phyloP scores from a whole-genome alignment of 2,113 vertebrate genomes.

The Phyllopteryx taeniolatus region DNA sequence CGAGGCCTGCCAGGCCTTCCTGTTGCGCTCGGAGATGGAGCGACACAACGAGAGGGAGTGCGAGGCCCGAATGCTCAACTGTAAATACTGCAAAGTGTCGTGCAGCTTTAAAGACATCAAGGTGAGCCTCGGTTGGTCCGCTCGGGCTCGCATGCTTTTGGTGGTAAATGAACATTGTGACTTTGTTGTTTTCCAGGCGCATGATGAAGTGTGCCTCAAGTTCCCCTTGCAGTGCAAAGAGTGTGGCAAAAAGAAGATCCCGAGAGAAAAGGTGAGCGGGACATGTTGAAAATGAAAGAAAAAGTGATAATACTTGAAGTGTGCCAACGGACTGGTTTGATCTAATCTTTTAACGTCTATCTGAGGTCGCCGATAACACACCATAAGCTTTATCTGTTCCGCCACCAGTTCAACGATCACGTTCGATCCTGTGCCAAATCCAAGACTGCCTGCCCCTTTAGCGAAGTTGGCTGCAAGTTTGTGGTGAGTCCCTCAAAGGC shows the following conservation, averaged over 20 bases:
- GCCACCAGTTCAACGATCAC: constrained; percentile 82
- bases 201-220: constrained; percentile 83
- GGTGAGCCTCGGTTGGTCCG: constrained; percentile 46
- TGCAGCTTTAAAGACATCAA: constrained; percentile 72
- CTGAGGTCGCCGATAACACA: background rate
- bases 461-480: constrained; percentile 75
- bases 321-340: background rate
- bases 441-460: constrained; percentile 80
- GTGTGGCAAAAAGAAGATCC: constrained; percentile 86
- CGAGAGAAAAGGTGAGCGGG: constrained; percentile 80
- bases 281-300: background rate
- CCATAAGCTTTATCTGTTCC: background rate
- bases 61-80: constrained; percentile 74
- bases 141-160: background rate
- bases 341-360: constrained; percentile 21
- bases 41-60: constrained; percentile 75
- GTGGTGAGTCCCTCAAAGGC: background rate
- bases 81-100: constrained; percentile 73
- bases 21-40: constrained; percentile 69
- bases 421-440: constrained; percentile 77
- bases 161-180: background rate
- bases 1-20: constrained; percentile 59
- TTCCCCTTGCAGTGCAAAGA: constrained; percentile 85
- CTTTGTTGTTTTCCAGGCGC: constrained; percentile 71
- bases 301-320: background rate